Percentiles rank a stretch among this genome's conserved stretches.
Conservation (phyloP, 2,797 vertebrate genomes). For the Gadopsis bispinosus region DNA sequence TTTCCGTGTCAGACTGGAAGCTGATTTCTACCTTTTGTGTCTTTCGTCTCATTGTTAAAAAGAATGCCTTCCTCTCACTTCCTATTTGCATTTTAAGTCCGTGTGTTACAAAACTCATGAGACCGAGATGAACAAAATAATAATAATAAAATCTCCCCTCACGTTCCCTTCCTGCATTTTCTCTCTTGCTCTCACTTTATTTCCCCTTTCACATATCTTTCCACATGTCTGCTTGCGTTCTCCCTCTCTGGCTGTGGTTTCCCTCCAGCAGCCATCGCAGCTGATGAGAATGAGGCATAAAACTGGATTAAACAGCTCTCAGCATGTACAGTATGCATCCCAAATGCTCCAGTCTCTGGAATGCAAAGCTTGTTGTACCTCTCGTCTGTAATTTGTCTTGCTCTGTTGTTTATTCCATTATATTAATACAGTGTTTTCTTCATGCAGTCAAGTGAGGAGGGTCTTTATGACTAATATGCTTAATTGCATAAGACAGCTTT, state of each 20-base stretch:
- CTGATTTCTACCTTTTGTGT: neutral
- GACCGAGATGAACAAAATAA: neutral
- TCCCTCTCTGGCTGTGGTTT: neutral
- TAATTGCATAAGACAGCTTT: conserved; percentile 21
- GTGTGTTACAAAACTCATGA: neutral
- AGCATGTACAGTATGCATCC: neutral
- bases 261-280: conserved; percentile 2
- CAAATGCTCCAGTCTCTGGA: neutral
- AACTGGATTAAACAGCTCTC: conserved; percentile 23
- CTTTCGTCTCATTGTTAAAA: neutral
- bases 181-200: neutral
- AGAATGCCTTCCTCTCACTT: neutral
- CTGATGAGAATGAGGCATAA: conserved; percentile 10
- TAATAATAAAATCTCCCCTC: neutral
- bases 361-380: neutral
- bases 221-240: neutral
- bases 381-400: neutral
- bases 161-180: neutral
- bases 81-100: neutral
- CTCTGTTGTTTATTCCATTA: neutral
- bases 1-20: neutral
- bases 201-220: neutral
- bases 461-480: conserved; percentile 34
- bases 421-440: neutral
- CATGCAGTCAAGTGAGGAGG: conserved; percentile 10